A percentile compares a stretch with the other conserved stretches of the same genome.
Conservation (phyloP, 2,888 invertebrate genomes). For the Leistus spinibarbis region DNA sequence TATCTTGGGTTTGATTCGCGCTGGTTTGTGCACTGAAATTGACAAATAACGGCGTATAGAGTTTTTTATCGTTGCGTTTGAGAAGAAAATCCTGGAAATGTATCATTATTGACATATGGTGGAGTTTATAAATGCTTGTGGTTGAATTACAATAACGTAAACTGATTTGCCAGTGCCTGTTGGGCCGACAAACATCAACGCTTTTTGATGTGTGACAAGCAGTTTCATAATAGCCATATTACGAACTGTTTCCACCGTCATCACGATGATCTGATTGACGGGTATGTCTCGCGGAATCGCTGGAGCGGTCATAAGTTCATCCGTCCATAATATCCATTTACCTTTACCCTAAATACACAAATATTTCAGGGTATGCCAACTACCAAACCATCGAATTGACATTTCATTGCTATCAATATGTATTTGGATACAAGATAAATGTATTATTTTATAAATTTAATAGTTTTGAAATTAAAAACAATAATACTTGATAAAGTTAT, state of each 20-base stretch:
- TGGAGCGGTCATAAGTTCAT: constrained; percentile 76
- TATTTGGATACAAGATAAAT: too few species aligned
- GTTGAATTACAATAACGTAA: constrained; percentile 71
- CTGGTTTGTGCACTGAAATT: constrained; percentile 94
- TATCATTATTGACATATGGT: not conserved
- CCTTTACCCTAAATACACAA: constrained; percentile 72
- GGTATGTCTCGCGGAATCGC: constrained; percentile 87
- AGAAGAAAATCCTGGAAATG: constrained; percentile 74
- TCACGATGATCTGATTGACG: constrained; percentile 93
- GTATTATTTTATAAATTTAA: too few species aligned
- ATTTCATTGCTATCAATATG: too few species aligned
- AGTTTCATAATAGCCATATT: constrained; percentile 80
- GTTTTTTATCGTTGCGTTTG: constrained; percentile 76
- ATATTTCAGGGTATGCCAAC: not conserved
- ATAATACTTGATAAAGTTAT: too few species aligned
- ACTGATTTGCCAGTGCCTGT: constrained; percentile 96
- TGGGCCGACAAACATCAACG: constrained; percentile 87
- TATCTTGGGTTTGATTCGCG: constrained; percentile 92
- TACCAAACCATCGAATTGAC: too few species aligned
- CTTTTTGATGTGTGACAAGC: constrained; percentile 80
- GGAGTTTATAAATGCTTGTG: too few species aligned
- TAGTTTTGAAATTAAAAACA: too few species aligned
- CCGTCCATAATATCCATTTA: constrained; percentile 91
- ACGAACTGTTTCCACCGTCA: constrained; percentile 88
- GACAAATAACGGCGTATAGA: constrained; percentile 84